Conservation (phyloP, 2,113 vertebrate species). For the Columba janthina region DNA sequence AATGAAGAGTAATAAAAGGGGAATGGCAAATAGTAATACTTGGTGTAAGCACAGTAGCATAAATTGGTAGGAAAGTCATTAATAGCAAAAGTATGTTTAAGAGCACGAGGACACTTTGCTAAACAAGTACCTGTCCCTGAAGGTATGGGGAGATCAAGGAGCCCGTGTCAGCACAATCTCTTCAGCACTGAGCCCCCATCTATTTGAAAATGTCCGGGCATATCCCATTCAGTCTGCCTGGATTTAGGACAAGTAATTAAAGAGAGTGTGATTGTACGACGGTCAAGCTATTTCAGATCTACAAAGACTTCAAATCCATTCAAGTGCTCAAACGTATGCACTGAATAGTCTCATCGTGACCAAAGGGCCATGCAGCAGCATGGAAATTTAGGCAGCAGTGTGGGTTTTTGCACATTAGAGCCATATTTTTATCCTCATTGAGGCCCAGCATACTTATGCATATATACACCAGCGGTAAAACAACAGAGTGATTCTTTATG, state of each 20-base stretch:
- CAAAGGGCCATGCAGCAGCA: neutral
- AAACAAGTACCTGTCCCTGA: neutral
- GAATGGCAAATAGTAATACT: neutral
- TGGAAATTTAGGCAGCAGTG: neutral
- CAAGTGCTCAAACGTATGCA: neutral
- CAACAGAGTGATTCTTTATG: slow-evolving; percentile 50
- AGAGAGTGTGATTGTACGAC: neutral
- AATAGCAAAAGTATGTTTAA: neutral
- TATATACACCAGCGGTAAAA: slow-evolving; percentile 46
- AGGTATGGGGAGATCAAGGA: accelerated
- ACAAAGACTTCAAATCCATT: slow-evolving; percentile 24
- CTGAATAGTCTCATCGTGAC: neutral
- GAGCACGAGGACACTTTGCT: neutral
- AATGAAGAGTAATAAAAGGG: neutral
- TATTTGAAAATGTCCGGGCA: neutral
- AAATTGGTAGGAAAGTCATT: neutral
- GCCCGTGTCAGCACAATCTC: neutral
- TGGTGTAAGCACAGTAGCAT: neutral
- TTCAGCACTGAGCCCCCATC: neutral
- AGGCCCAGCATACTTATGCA: slow-evolving; percentile 21
- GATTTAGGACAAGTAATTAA: neutral
- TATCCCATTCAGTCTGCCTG: neutral
- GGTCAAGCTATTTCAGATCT: neutral
- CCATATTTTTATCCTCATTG: slow-evolving; percentile 21
- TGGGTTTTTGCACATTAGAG: slow-evolving; percentile 1